These are phyloP conservation scores for Sceloporus undulatus DNA, from an alignment of 2,113 vertebrate species.

Conservation along the genomic window DNA sequence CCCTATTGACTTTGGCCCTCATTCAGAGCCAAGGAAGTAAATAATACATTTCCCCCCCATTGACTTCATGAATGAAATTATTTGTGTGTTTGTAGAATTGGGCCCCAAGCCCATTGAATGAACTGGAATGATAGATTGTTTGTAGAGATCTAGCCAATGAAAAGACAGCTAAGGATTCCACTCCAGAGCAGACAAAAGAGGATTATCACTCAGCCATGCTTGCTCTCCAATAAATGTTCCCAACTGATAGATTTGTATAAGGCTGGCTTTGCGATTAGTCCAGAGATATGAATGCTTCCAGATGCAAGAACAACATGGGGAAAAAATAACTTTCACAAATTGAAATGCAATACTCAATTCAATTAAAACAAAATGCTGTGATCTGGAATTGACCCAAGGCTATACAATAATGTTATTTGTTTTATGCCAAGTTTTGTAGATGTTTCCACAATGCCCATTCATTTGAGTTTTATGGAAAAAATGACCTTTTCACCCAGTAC, in stretches of 20 bases:
- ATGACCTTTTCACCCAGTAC: slow-evolving; percentile 73
- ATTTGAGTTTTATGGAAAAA: slow-evolving; percentile 71
- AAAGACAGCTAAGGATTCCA: slow-evolving; percentile 66
- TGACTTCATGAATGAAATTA: slow-evolving; percentile 54
- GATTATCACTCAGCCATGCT: slow-evolving; percentile 66
- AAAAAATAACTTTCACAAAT: slow-evolving; percentile 70
- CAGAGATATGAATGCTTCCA: slow-evolving; percentile 56
- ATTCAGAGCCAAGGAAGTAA: slow-evolving; percentile 12
- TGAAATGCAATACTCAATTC: slow-evolving; percentile 73
- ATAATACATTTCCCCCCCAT: slow-evolving; percentile 6
- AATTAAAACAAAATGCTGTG: slow-evolving; percentile 74
- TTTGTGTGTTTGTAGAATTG: slow-evolving; percentile 36
- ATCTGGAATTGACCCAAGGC: slow-evolving; percentile 75
- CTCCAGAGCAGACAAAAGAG: slow-evolving; percentile 64
- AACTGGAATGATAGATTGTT: slow-evolving; percentile 53
- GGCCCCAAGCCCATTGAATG: slow-evolving; percentile 60
- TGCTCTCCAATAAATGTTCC: slow-evolving; percentile 47
- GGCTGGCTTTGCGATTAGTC: slow-evolving; percentile 56
- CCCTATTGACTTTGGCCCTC: slow-evolving; percentile 3
- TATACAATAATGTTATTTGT: slow-evolving; percentile 64
- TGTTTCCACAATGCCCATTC: slow-evolving; percentile 68
- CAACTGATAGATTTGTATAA: slow-evolving; percentile 60
- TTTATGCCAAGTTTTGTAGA: slow-evolving; percentile 68
- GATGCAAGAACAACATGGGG: slow-evolving; percentile 60
- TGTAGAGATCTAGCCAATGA: slow-evolving; percentile 67